Percentiles rank a stretch among this genome's conserved stretches.
Conservation (phyloP, 2,888 invertebrate genomes). For the Euclidia mi region DNA sequence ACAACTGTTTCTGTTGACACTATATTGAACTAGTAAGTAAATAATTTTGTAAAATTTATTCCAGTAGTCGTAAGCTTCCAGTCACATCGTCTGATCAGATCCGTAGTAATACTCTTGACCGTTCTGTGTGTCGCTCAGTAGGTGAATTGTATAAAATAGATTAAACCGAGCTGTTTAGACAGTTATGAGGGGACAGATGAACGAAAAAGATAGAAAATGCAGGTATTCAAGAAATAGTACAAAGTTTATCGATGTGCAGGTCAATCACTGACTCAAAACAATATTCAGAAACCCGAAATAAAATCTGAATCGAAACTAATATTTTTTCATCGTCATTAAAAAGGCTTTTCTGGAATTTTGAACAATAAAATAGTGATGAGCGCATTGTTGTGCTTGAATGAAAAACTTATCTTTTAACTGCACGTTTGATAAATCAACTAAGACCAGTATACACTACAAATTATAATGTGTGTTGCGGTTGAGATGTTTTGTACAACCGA, state of each 20-base stretch:
- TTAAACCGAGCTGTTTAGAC: slow-evolving; percentile 33
- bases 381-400: too few species aligned
- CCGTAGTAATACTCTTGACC: slow-evolving; percentile 36
- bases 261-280: too few species aligned
- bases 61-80: slow-evolving; percentile 53
- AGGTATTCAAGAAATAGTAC: neutral
- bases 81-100: slow-evolving; percentile 45
- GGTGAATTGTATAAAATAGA: slow-evolving; percentile 52
- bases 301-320: too few species aligned
- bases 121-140: slow-evolving; percentile 56
- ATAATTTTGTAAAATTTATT: slow-evolving; percentile 51
- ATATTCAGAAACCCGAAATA: too few species aligned
- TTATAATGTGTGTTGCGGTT: too few species aligned
- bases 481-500: too few species aligned
- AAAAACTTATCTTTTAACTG: too few species aligned
- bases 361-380: too few species aligned
- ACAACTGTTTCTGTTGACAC: slow-evolving; percentile 1
- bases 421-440: too few species aligned
- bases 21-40: slow-evolving; percentile 14
- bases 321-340: too few species aligned
- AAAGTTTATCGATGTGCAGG: neutral
- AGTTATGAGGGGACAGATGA: neutral
- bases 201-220: neutral
- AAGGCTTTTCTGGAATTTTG: too few species aligned
- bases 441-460: too few species aligned